Percentiles rank a stretch among this genome's conserved stretches.
Evolutionary conservation across 2,888 invertebrate genomes (phyloP).

Genomic region (Heliconius sara): DNA sequence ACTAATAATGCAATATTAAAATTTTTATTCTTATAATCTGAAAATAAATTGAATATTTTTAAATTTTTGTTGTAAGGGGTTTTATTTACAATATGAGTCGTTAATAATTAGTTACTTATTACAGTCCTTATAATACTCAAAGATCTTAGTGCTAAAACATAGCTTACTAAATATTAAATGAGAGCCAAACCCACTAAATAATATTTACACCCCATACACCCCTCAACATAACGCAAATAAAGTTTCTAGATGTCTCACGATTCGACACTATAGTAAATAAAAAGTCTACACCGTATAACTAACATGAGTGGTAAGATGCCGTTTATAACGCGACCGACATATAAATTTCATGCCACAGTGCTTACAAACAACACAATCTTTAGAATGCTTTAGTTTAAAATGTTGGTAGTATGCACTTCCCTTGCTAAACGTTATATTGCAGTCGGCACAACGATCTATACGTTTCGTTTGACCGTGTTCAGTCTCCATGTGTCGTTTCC

Average conservation of each 20-base stretch:
- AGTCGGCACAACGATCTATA: slow-evolving; percentile 66
- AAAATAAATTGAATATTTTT: too few relatives aligned
- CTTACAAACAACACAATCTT: slow-evolving; percentile 70
- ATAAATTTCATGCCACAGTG: slow-evolving; percentile 74
- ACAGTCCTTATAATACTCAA: neutral
- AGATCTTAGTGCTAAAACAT: neutral
- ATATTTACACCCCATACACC: neutral
- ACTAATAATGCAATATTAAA: neutral
- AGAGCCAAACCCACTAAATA: neutral
- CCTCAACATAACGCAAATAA: neutral
- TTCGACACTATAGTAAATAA: too few relatives aligned
- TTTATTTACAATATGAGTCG: too few relatives aligned
- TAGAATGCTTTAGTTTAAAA: slow-evolving; percentile 71
- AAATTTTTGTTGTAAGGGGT: too few relatives aligned
- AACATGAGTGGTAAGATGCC: slow-evolving; percentile 59
- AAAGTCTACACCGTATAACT: slow-evolving; percentile 37
- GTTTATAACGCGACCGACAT: slow-evolving; percentile 66
- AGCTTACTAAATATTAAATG: neutral
- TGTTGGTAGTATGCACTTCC: slow-evolving; percentile 72
- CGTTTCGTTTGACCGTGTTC: slow-evolving; percentile 67
- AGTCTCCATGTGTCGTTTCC: slow-evolving; percentile 70
- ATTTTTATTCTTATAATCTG: neutral
- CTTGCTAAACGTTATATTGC: slow-evolving; percentile 65
- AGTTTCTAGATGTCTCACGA: neutral
- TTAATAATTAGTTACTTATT: too few relatives aligned